Evolutionary conservation across 2,888 invertebrate genomes (phyloP), one percentile per base, ranked within the genome.

Genomic region (Macrophya alboannulata): DNA sequence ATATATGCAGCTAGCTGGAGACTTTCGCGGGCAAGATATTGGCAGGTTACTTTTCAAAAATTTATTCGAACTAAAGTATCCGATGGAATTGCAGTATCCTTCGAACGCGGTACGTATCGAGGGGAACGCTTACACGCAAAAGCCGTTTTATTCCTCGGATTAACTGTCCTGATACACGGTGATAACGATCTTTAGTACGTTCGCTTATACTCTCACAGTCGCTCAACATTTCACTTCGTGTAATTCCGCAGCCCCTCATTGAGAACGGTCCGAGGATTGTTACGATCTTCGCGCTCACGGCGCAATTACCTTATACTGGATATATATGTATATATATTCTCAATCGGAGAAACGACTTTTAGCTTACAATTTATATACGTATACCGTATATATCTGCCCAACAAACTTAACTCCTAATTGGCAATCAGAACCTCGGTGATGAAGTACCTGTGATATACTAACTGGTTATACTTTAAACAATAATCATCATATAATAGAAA

Each of bases 381-480:
- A 31, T 48, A 48, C 12, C n/a, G n/a, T n/a, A 48, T 48, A 12
- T 48, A 48, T 4, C 12, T 71, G 15, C 1, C 9, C 37, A 43
- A 65, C 45, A 21, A 43, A 81, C 21, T 40, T 62, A 25, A 62
- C 81, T 62, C 17, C 59, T 62, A 81, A 81, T 81, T 81, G 62
- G 62, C 62, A 62, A 81, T 65, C 31, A 21, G 81, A 40, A 62
- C 15, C 4, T 77, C 55, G 9, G 3, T n/a, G 77, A 51, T 77
- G 12, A 25, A 62, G 37, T 43, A 45, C 9, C 31, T 25, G 83
- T 85, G 84, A 85, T 74, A 85, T 77, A 83, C 83, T 77, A 77
- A 84, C 76, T 85, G 37, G 77, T 45, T 45, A n/a, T n/a, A 25
- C 40, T 74, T 45, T 4, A 1, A n/a, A 45, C 43, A 43, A 74